Percentiles rank a stretch among this genome's conserved stretches.
phyloP scores from a whole-genome alignment of 1,140 invertebrate species.

The Scaptomyza graminum region DNA sequence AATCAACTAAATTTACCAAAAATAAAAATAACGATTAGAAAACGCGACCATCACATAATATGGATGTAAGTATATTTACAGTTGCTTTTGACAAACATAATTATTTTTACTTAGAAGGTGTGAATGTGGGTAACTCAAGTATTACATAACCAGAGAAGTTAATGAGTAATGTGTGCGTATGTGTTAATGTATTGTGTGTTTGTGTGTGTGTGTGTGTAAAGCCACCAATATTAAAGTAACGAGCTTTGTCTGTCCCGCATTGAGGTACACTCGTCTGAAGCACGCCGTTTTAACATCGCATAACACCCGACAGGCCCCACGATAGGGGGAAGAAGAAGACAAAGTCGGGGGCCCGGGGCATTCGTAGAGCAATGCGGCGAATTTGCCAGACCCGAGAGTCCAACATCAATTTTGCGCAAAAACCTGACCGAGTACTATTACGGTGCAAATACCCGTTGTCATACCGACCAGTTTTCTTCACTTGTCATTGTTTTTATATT shows the following conservation, averaged over 20 bases:
- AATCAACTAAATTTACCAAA: constrained; percentile 17
- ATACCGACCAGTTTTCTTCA: constrained; percentile 61
- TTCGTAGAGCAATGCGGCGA: constrained; percentile 66
- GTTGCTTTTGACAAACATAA: constrained; percentile 27
- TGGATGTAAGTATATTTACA: constrained; percentile 51
- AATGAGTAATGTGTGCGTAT: constrained; percentile 26
- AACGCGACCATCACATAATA: constrained; percentile 52
- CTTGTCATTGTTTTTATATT: constrained; percentile 65
- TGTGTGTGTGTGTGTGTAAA: constrained; percentile 18
- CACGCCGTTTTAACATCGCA: constrained; percentile 73
- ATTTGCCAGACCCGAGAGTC: constrained; percentile 79
- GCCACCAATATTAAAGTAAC: constrained; percentile 55
- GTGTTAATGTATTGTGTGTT: constrained; percentile 24
- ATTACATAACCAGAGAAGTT: constrained; percentile 30
- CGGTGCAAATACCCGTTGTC: constrained; percentile 6
- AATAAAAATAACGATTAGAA: constrained; percentile 14
- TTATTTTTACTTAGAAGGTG: constrained; percentile 4
- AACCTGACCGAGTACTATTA: constrained; percentile 35
- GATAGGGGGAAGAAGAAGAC: background rate
- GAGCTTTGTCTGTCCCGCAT: constrained; percentile 66
- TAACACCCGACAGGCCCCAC: constrained; percentile 23
- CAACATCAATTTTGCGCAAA: constrained; percentile 83
- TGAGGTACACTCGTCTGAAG: constrained; percentile 81
- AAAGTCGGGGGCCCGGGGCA: constrained; percentile 36
- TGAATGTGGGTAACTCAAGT: constrained; percentile 6